Base-by-base conservation (phyloP, 2,113 vertebrate species). In the Aptenodytes forsteri region DNA sequence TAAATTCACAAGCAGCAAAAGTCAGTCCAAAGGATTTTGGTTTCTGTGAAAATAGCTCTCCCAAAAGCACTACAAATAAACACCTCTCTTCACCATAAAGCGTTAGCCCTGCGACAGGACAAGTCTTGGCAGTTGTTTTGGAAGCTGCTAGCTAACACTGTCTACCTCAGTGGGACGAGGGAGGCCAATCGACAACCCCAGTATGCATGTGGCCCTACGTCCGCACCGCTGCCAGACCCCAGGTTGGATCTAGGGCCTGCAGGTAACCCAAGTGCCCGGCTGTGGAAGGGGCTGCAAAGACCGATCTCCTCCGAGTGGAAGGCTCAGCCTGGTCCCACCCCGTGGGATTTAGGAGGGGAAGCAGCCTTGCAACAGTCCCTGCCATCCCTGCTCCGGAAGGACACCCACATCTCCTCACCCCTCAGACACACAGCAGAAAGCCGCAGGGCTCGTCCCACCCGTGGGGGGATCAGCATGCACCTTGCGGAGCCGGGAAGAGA, bases 161-260 rank as follows among this genome's bases (percentile, higher is more conserved):
- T 30, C 81, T 42, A 9, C 19, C 23, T 52, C 7, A 10, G 32
- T 0, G 7, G 27, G 29, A 1, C 5, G 3, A 6, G n/a, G 8
- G 61, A 58, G 46, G 16, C 20, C n/a, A 30, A 9, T 0, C 0
- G 5, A 17, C 29, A 20, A 2, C 5, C 9, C 21, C 70, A 6
- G 52, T 0, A 6, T 2, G 23, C 12, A 0, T 0, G 16, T 4
- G 10, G 73, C n/a, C 44, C 15, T 26, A 1, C 3, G 5, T 1
- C n/a, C 0, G 0, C 11, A 13, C 4, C 58, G 1, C 5, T 5
- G 21, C 21, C 69, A 13, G 79, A 5, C 2, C 13, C 50, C 11
- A 3, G 38, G 56, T 1, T 34, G 66, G 55, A 8, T 4, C 4
- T 11, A 67, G 13, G 11, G 27, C 2, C 56, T 2, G 49, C 66